Conservation (phyloP, 53 echinoderm and acorn worm genomes). For the Pentamera pediparva region DNA sequence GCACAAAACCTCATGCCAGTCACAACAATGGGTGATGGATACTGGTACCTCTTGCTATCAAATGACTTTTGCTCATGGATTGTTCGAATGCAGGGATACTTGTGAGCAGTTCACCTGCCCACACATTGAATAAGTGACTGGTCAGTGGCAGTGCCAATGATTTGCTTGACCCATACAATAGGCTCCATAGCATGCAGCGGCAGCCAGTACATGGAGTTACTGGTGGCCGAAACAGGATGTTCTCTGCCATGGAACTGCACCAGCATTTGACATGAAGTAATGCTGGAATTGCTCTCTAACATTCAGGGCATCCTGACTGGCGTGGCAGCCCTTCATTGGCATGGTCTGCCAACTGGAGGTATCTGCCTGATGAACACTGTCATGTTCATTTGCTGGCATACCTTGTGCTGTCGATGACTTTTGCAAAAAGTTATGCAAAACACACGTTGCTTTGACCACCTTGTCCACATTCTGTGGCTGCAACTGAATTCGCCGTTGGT, state of each 20-base stretch:
- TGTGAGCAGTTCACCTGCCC: no score
- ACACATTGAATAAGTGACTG: no score
- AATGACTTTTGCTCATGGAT: no score
- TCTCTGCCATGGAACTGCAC: slow-evolving; percentile 53
- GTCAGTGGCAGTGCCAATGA: no score
- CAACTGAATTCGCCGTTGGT: slow-evolving; percentile 34
- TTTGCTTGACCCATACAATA: no score
- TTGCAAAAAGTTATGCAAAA: slow-evolving; percentile 53
- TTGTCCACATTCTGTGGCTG: slow-evolving; percentile 24
- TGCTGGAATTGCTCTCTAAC: slow-evolving; percentile 41
- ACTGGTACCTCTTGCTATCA: no score
- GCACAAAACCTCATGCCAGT: no score
- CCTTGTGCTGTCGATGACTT: neutral
- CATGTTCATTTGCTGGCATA: neutral
- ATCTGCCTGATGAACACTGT: neutral
- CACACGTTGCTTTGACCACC: slow-evolving; percentile 52
- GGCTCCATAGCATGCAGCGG: no score
- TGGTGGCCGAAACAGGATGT: slow-evolving; percentile 28
- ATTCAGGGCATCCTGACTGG: slow-evolving; percentile 27
- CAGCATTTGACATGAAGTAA: no score
- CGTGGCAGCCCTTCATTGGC: slow-evolving; percentile 35
- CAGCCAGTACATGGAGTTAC: neutral
- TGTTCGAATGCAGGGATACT: no score
- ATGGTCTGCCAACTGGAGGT: neutral
- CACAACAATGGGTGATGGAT: no score